Conservation (phyloP, 2,888 invertebrate species). For the Scaptomyza reducta region DNA sequence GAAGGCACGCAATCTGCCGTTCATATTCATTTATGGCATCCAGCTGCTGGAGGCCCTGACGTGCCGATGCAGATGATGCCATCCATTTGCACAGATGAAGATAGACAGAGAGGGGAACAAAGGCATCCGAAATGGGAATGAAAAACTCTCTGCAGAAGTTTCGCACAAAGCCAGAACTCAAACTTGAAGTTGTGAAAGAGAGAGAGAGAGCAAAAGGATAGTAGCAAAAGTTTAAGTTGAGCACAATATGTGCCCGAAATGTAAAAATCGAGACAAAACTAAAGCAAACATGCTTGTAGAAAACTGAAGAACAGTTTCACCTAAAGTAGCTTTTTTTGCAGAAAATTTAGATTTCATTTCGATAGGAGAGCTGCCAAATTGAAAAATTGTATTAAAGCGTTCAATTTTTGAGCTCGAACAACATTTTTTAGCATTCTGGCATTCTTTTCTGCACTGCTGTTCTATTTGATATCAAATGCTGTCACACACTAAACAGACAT, state of each 20-base stretch:
- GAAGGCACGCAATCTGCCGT: constrained; percentile 14
- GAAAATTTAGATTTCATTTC: neutral
- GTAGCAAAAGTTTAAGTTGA: constrained; percentile 5
- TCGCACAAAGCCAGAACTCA: constrained; percentile 21
- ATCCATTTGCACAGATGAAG: neutral
- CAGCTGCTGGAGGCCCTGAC: constrained; percentile 3
- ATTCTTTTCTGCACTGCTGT: no score
- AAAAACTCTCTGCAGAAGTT: constrained; percentile 21
- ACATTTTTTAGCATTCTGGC: no score
- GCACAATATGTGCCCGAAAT: constrained; percentile 8
- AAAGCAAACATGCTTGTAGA: neutral
- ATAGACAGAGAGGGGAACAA: neutral
- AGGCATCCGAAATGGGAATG: neutral
- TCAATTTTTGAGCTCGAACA: no score
- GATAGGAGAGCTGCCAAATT: neutral
- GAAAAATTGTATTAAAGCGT: neutral
- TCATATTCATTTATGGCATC: constrained; percentile 30
- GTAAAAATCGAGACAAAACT: neutral
- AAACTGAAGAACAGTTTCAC: neutral
- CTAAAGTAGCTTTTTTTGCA: neutral
- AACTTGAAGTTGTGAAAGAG: constrained; percentile 20
- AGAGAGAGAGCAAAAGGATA: neutral
- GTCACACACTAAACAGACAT: neutral
- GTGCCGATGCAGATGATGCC: constrained; percentile 8
- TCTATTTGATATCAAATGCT: neutral